Percentiles rank a stretch among this genome's conserved stretches.
Conservation (phyloP, 2,113 vertebrate genomes). For the Corvus cornix region DNA sequence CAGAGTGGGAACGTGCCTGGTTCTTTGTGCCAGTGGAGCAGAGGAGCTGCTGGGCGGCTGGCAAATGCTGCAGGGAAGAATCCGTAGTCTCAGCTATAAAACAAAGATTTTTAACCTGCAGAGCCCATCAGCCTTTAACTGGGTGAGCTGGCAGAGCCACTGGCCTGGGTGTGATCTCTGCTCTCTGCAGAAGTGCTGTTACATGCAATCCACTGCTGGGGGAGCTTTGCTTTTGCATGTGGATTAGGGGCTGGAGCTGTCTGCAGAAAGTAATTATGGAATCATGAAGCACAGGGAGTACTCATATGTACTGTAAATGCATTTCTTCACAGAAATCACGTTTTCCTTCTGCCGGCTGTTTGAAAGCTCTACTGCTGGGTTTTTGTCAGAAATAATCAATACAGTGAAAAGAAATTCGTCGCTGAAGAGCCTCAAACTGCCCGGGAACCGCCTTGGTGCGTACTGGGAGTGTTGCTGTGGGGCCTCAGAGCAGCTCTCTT, state of each 20-base stretch:
- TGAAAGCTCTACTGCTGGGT: constrained; percentile 79
- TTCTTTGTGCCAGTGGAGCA: background rate
- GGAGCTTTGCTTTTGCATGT: background rate
- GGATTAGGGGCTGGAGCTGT: background rate
- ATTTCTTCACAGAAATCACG: constrained; percentile 77
- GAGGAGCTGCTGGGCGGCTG: background rate
- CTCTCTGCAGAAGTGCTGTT: background rate
- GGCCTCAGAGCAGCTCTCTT: background rate
- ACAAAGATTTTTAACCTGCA: background rate
- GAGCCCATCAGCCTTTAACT: background rate
- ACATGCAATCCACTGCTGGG: background rate
- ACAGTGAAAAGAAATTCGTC: constrained; percentile 79
- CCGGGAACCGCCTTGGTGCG: constrained; percentile 89
- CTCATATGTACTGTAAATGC: background rate
- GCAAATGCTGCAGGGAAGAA: background rate
- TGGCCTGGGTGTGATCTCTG: background rate
- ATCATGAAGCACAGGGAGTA: background rate
- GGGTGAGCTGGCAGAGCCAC: background rate
- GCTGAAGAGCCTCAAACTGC: constrained; percentile 82
- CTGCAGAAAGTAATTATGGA: background rate
- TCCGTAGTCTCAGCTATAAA: background rate
- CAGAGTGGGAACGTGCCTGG: background rate
- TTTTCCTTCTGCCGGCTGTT: constrained; percentile 90
- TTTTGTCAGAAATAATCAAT: constrained; percentile 79
- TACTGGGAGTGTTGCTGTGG: background rate